Evolutionary conservation across 2,888 invertebrate genomes (phyloP), one percentile per base, ranked within the genome.

Genomic region (Agonopterix subpropinquella): DNA sequence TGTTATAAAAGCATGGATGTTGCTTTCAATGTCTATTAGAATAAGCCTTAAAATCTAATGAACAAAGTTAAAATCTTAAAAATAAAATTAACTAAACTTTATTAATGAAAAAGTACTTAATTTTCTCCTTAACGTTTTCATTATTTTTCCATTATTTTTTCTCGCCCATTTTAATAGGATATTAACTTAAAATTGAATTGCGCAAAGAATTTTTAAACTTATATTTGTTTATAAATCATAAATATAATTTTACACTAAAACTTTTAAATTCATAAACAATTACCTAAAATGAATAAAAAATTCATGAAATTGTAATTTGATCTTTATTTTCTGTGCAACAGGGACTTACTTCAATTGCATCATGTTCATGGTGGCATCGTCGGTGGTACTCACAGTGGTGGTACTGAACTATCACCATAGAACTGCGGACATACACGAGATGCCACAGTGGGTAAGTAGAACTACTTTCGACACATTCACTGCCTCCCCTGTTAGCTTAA

Each of bases 301-400:
- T 28, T 7, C 28, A 5, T 7, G 5, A 28, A 5, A 5, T 28
- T 5, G 28, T 28, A 28, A 28, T 28, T 28, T 28, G 28, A 28
- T 28, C 28, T 28, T 28, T 28, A 28, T 28, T 28, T 67, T 73
- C 45, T 76, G 64, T 65, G 57, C 77, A 83, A 65, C 91, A 97
- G 98, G 98, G 80, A 97, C 98, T 67, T 98, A 98, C 91, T 98
- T 98, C 93, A 98, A 98, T 91, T 98, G 98, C 91, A 98, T 98
- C 89, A 98, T 98, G 98, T 96, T 98, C 90, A 98, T 98, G 98
- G 98, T 98, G 89, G 98, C 98, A 53, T 96, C 98, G 57, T 98
- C 98, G 58, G 98, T 98, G 83, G 97, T 98, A 67, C 92, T 98
- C 71, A 98, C 98, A 48, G 98, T 98, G 64, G 94, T 98, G 67